phyloP scores from a whole-genome alignment of 2,113 vertebrate species.

The Trogon surrucura region DNA sequence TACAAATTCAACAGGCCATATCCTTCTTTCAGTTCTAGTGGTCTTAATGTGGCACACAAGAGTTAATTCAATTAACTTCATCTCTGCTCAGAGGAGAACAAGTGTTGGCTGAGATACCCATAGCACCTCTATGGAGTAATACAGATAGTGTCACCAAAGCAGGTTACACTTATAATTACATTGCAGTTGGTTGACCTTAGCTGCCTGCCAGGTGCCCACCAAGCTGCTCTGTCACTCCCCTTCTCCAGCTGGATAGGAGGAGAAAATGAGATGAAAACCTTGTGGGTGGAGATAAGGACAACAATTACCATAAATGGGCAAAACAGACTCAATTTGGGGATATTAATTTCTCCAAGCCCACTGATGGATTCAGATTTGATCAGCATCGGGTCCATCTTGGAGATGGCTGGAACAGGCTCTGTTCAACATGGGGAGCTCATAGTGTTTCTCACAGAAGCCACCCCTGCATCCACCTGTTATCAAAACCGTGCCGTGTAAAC shows the following conservation, averaged over 20 bases:
- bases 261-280: neutral
- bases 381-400: fast-evolving
- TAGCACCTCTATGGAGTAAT: neutral
- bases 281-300: too few species aligned
- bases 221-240: neutral
- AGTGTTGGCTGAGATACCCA: neutral
- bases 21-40: neutral
- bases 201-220: neutral
- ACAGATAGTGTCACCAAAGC: constrained; percentile 7
- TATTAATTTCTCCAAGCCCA: neutral
- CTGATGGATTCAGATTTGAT: neutral
- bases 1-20: neutral
- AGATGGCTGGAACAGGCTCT: neutral
- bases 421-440: fast-evolving
- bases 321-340: neutral
- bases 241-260: neutral
- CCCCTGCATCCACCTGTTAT: neutral
- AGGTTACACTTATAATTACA: constrained; percentile 40
- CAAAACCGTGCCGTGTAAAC: neutral
- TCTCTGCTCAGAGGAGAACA: neutral
- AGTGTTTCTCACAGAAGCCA: neutral
- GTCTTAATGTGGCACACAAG: neutral
- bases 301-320: neutral
- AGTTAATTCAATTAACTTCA: neutral
- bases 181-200: neutral